Conservation (phyloP, 2,797 vertebrate genomes). For the Tadarida brasiliensis region DNA sequence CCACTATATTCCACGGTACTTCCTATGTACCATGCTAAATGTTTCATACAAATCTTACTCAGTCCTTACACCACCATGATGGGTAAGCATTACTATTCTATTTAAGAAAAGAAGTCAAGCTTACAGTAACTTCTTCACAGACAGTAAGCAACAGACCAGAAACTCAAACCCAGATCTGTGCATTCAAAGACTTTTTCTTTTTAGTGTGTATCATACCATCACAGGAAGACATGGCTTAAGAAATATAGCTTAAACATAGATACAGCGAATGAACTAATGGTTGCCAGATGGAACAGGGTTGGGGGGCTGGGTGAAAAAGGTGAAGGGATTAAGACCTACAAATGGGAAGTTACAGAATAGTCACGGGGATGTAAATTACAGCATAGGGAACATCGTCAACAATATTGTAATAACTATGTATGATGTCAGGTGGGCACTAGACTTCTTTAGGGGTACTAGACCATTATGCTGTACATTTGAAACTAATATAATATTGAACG, state of each 20-base stretch:
- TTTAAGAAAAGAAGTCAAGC: slow-evolving; percentile 22
- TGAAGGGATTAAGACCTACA: neutral
- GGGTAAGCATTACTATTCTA: neutral
- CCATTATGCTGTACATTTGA: neutral
- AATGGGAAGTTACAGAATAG: neutral
- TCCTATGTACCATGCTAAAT: neutral
- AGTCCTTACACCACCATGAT: neutral
- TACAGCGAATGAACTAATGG: too few species aligned
- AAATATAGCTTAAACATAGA: neutral
- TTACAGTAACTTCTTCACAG: neutral
- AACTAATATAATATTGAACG: neutral
- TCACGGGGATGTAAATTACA: neutral
- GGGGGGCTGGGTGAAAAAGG: neutral
- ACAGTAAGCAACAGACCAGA: neutral
- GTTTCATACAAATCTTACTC: neutral
- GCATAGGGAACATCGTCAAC: neutral
- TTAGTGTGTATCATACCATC: neutral
- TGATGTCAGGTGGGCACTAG: neutral
- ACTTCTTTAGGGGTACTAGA: neutral
- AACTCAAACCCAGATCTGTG: neutral
- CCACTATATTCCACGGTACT: neutral
- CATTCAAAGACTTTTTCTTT: slow-evolving; percentile 50
- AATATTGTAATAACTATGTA: neutral
- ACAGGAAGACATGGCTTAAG: neutral
- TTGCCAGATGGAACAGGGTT: neutral